A percentile compares a stretch with the other conserved stretches of the same genome.
Conservation (phyloP, 2,888 invertebrate species). For the Micropterix aruncella region DNA sequence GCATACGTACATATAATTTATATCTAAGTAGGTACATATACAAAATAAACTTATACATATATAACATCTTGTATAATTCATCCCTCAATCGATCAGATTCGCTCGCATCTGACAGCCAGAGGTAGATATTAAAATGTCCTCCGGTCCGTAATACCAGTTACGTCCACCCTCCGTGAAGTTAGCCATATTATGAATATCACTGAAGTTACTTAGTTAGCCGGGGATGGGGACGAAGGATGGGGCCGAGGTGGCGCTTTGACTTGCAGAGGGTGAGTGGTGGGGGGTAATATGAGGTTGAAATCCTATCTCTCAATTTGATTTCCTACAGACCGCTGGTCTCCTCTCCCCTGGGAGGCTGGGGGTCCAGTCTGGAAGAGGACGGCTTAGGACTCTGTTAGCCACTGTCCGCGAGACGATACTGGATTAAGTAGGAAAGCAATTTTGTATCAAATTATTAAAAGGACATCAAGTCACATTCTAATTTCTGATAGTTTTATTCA, state of each 20-base stretch:
- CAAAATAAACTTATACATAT: too few species aligned
- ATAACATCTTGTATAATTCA: too few species aligned
- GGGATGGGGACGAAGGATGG: slow-evolving; percentile 1
- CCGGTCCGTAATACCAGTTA: not conserved
- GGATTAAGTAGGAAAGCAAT: too few species aligned
- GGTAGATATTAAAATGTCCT: not conserved
- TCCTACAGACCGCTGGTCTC: slow-evolving; percentile 4
- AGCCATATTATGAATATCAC: slow-evolving; percentile 11
- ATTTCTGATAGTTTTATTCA: too few species aligned
- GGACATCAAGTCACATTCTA: too few species aligned
- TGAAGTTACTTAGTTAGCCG: slow-evolving; percentile 2
- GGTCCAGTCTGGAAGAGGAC: slow-evolving; percentile 1
- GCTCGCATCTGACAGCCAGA: too few species aligned
- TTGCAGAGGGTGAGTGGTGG: not conserved
- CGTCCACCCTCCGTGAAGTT: slow-evolving; percentile 7
- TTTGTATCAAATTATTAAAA: too few species aligned
- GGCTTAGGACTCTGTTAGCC: not conserved
- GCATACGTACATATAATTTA: too few species aligned
- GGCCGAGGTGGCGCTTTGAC: too few species aligned
- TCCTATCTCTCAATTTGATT: slow-evolving; percentile 14
- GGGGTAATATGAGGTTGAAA: slow-evolving; percentile 9
- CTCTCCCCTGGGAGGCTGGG: slow-evolving; percentile 8
- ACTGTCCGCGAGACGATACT: not conserved
- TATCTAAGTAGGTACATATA: too few species aligned
- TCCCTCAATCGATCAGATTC: too few species aligned